Base-by-base conservation (phyloP, 2,888 invertebrate species). In the Notodromas monacha region DNA sequence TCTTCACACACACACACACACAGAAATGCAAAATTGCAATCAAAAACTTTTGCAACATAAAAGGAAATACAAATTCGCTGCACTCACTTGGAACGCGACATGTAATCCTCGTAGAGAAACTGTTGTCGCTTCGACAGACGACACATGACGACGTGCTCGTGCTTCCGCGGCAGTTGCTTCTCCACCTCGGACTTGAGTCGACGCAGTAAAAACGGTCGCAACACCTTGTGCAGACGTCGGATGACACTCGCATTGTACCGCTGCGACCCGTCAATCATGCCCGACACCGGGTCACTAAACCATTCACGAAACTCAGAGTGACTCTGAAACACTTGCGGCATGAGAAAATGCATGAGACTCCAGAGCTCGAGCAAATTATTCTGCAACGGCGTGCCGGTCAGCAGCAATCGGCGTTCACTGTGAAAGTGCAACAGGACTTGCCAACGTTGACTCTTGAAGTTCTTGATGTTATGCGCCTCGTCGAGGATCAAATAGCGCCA, bases 381-480 rank as follows among this genome's bases (percentile, higher is more conserved):
- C 54, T 89, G 86, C 37, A 89, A 58, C 34, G 86, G 86, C 34
- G 86, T 89, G 40, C 81, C 86, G 34, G 86, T 89, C 41, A 89
- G 54, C 36, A 89, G 55, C 36, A 89, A 56, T 33, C 89, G 66
- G 70, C 72, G 63, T 47, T 79, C 70, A 1, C 79, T 76, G 45
- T 79, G 72, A 49, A 89, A 81, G 50, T 84, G 89, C 33, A 96
- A 56, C 38, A 96, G 52, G 44, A 84, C 60, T 53, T 92, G 92
- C 96, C 96, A 96, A 36, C 96, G 59, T 48, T 92, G 92, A 12
- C 86, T 86, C 50, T 92, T 92, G 49, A 92, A 96, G 54, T 96
- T 96, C 54, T 96, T 99, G 36, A 96, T 96, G 48, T 96, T 92
- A 49, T 96, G 96, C 21, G 92, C 92, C 54, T 89, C 92, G 47